Conservation (phyloP, 2,888 invertebrate genomes). For the Campopleginae sp. region DNA sequence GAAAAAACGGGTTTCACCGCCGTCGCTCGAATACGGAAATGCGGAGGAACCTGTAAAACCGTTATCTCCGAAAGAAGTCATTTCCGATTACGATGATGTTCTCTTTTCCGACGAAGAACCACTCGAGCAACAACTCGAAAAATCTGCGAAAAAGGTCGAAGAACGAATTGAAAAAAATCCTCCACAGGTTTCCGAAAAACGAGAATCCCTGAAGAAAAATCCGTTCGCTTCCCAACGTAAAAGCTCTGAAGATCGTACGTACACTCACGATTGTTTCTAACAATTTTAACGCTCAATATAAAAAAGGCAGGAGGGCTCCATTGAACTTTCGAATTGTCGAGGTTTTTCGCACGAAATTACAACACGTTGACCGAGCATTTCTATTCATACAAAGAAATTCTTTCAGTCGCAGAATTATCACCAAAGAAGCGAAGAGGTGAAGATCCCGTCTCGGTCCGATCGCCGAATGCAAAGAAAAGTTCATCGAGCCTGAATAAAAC, state of each 20-base stretch:
- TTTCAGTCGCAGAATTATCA: background rate
- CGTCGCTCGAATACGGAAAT: background rate
- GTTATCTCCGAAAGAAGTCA: background rate
- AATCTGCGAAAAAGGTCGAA: background rate
- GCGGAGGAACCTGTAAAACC: background rate
- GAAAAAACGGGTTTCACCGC: conserved; percentile 25
- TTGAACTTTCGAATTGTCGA: background rate
- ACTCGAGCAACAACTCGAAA: background rate
- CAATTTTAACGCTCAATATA: background rate
- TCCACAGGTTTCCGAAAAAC: background rate
- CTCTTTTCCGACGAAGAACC: conserved; percentile 15
- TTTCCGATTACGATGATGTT: conserved; percentile 28
- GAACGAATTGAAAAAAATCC: background rate
- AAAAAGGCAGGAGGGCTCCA: background rate
- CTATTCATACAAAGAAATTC: background rate
- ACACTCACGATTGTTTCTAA: background rate
- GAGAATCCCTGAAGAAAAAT: background rate
- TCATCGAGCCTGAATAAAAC: conserved; percentile 14
- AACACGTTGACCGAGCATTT: background rate
- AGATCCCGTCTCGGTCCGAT: background rate
- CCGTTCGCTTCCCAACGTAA: background rate
- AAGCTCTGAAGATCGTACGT: background rate
- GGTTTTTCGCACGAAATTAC: background rate
- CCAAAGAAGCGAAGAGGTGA: conserved; percentile 31
- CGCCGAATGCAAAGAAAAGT: conserved; percentile 26